Percentiles rank a stretch among this genome's conserved stretches.
Conservation (phyloP, 30 jellyfish, hydroid and myxozoan genomes). For the Aurelia sp. region DNA sequence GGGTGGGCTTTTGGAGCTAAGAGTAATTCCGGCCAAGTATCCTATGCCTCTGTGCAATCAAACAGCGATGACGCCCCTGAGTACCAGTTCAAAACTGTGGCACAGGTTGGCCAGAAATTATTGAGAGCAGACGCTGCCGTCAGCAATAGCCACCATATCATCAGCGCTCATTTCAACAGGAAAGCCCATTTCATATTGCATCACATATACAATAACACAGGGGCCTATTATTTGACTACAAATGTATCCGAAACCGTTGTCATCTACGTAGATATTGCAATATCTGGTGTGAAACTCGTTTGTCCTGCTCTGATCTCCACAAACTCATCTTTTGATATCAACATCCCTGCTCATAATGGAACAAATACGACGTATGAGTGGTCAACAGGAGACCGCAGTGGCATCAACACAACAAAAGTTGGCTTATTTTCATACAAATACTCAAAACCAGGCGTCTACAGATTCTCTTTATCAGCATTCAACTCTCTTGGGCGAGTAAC, state of each 20-base stretch:
- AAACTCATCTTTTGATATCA: slow-evolving; percentile 25
- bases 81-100: slow-evolving; percentile 59
- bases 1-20: slow-evolving; percentile 81
- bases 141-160: slow-evolving; percentile 50
- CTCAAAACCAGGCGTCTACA: slow-evolving; percentile 80
- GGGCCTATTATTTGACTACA: slow-evolving; percentile 69
- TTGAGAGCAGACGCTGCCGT: slow-evolving; percentile 32
- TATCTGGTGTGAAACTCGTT: slow-evolving; percentile 50
- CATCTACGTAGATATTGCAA: slow-evolving; percentile 83
- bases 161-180: slow-evolving; percentile 78
- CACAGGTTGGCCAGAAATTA: slow-evolving; percentile 40
- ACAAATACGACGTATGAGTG: slow-evolving; percentile 85
- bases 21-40: slow-evolving; percentile 61
- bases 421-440: slow-evolving; percentile 30
- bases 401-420: slow-evolving; percentile 14
- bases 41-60: slow-evolving; percentile 37
- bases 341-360: slow-evolving; percentile 74
- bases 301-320: slow-evolving; percentile 72
- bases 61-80: slow-evolving; percentile 67
- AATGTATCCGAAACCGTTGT: slow-evolving; percentile 50
- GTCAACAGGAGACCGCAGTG: slow-evolving; percentile 77
- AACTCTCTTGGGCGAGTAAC: slow-evolving; percentile 77
- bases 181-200: slow-evolving; percentile 69
- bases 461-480: slow-evolving; percentile 51
- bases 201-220: slow-evolving; percentile 81